Conservation (phyloP, 2,797 vertebrate species). For the Melanotaenia maccullochi region DNA sequence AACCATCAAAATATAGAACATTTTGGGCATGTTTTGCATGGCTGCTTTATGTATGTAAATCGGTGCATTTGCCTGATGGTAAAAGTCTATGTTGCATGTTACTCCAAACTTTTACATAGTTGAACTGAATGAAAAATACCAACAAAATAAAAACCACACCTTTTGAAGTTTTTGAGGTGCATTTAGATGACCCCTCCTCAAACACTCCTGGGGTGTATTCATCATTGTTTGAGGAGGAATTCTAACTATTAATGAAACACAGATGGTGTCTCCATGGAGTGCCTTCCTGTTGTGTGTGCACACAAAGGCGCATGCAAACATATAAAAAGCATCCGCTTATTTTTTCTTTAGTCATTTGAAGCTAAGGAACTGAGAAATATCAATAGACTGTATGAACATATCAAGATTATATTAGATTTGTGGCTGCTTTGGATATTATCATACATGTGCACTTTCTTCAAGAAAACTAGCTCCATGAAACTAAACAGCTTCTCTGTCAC, state of each 20-base stretch:
- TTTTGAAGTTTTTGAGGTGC: neutral
- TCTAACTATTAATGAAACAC: constrained; percentile 62
- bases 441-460: neutral
- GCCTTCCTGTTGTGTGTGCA: constrained; percentile 42
- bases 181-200: constrained; percentile 10
- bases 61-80: neutral
- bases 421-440: constrained; percentile 10
- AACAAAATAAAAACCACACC: neutral
- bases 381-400: neutral
- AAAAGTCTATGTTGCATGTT: neutral
- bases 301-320: constrained; percentile 30
- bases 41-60: neutral
- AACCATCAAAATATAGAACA: neutral
- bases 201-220: constrained; percentile 19
- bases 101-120: neutral
- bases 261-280: constrained; percentile 71
- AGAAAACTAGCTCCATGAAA: constrained; percentile 21
- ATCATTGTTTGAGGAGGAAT: constrained; percentile 27
- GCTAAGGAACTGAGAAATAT: constrained; percentile 7
- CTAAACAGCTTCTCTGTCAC: neutral
- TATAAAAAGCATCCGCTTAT: constrained; percentile 60
- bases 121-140: neutral
- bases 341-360: constrained; percentile 28
- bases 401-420: constrained; percentile 38
- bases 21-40: neutral